Percentiles rank a stretch among this genome's conserved stretches.
phyloP scores from a whole-genome alignment of 1,140 invertebrate genomes.

The Formica selysi region DNA sequence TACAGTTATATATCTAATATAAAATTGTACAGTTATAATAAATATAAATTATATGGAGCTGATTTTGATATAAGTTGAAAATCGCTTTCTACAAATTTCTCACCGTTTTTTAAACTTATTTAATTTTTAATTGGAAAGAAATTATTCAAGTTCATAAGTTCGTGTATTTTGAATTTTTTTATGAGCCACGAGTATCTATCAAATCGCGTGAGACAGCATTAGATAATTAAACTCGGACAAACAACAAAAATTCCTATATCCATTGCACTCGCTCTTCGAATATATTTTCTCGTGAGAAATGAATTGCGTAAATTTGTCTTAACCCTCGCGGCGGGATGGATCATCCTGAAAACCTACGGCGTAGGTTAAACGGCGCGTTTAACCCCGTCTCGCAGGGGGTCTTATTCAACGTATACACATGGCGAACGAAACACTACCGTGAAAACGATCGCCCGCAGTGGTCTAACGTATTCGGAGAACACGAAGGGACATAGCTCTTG shows the following conservation, averaged over 20 bases:
- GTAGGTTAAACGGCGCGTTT: slow-evolving; percentile 70
- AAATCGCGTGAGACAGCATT: too few relatives aligned
- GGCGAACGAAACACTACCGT: slow-evolving; percentile 20
- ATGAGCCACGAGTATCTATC: background rate
- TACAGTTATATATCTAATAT: background rate
- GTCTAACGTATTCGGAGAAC: background rate
- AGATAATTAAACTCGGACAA: background rate
- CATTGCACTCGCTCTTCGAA: background rate
- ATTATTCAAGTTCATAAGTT: background rate
- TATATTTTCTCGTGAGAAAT: background rate
- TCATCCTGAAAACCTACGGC: slow-evolving; percentile 63
- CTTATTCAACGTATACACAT: background rate
- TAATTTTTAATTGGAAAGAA: background rate
- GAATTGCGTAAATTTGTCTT: slow-evolving; percentile 9
- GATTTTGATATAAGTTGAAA: background rate
- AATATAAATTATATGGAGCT: background rate
- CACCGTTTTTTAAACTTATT: background rate
- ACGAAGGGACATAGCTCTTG: background rate
- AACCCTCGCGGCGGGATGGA: slow-evolving; percentile 35
- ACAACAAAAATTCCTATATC: background rate
- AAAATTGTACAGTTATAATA: background rate
- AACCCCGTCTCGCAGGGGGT: slow-evolving; percentile 55
- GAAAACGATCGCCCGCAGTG: slow-evolving; percentile 37
- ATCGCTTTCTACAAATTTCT: background rate
- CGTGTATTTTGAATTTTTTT: background rate